Base-by-base conservation (phyloP, 2,888 invertebrate genomes). In the Hedychridium roseum region DNA sequence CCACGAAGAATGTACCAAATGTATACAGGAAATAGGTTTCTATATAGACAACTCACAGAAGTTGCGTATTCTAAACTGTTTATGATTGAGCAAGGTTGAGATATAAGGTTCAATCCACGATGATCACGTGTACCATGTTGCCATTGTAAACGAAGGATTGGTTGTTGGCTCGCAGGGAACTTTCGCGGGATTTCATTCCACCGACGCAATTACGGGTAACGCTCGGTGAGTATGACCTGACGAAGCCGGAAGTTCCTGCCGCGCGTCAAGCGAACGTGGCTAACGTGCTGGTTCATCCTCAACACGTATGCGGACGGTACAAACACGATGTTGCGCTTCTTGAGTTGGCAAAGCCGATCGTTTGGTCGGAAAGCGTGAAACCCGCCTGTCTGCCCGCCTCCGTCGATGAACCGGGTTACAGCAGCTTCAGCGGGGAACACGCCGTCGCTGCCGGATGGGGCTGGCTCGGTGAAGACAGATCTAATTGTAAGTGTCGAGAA, bases 401-500 rank as follows among this genome's bases (percentile, higher is more conserved):
- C 0, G 72, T 79, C 2, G 77, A 81, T 5, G 76, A 82, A 40
- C 80, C 82, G 44, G 77, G 68, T 23, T 78, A 80, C 51, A 79
- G 77, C n/a, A 80, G 70, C 23, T 86, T 84, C 61, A 83, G 82
- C 37, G 86, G 87, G 1, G 73, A 76, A 0, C 68, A 81, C 14
- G 92, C 89, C 0, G 86, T 86, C 0, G 90, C 91, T 0, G 90
- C 91, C 16, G 94, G 94, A 3, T 94, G 93, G 93, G 94, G 93
- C 0, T 92, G 92, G 85, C 88, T 89, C 0, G 81, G 89, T 57
- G 93, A 93, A 76, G 84, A 89, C 66, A 84, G 85, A 57, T 82
- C 83, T 20, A 82, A 83, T 77, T 88, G 91, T 84, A 71, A 71
- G 73, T 64, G 46, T n/a, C n/a, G n/a, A n/a, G n/a, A n/a, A n/a